phyloP scores from a whole-genome alignment of 2,797 vertebrate genomes.

The Diplodus puntazzo region DNA sequence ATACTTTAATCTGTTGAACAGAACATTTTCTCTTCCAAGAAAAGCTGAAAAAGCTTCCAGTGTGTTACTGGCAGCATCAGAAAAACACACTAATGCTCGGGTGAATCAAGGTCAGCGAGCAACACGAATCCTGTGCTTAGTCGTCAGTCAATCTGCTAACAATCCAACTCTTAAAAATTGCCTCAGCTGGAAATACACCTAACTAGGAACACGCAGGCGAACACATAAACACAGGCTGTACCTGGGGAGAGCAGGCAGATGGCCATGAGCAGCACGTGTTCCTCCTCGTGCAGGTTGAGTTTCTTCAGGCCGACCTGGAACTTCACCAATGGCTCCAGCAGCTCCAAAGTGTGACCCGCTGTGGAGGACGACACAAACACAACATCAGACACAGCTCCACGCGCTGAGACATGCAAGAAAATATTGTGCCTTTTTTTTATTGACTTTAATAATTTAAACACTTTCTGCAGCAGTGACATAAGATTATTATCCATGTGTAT shows the following conservation, averaged over 20 bases:
- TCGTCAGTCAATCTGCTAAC: slow-evolving; percentile 14
- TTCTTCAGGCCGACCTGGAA: slow-evolving; percentile 96
- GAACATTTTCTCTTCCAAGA: slow-evolving; percentile 6
- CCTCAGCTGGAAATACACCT: slow-evolving; percentile 28
- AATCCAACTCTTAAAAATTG: slow-evolving; percentile 4
- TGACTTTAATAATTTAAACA: slow-evolving; percentile 35
- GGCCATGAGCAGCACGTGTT: slow-evolving; percentile 95
- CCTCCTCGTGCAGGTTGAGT: slow-evolving; percentile 92
- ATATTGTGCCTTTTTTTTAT: slow-evolving; percentile 11
- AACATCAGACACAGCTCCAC: background rate
- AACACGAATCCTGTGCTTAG: slow-evolving; percentile 3
- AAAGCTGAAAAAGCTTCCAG: slow-evolving; percentile 6
- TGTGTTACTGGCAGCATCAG: slow-evolving; percentile 17
- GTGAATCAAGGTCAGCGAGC: slow-evolving; percentile 34
- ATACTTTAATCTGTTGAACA: background rate
- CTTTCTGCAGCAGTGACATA: background rate
- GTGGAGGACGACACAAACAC: slow-evolving; percentile 10
- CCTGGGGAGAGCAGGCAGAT: slow-evolving; percentile 94
- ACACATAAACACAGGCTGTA: slow-evolving; percentile 42
- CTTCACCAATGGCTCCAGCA: slow-evolving; percentile 94
- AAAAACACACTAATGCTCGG: background rate
- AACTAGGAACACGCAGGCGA: background rate
- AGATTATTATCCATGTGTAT: slow-evolving; percentile 14
- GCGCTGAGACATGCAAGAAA: background rate
- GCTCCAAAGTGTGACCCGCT: slow-evolving; percentile 94